A percentile compares a stretch with the other conserved stretches of the same genome.
phyloP scores from a whole-genome alignment of 2,888 invertebrate genomes.

The Thalpophila matura region DNA sequence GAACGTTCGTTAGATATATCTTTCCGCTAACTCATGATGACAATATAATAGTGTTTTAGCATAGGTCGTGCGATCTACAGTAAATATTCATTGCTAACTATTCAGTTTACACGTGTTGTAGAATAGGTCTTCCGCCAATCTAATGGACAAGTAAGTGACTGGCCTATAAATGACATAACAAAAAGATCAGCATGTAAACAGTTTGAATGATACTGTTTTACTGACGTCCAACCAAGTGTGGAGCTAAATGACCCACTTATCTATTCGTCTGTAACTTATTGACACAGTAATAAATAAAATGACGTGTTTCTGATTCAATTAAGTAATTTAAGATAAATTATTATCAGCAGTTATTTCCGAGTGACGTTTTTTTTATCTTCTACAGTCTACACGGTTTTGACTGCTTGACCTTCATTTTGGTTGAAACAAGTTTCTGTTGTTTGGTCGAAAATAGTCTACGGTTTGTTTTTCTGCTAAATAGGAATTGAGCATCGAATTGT shows the following conservation, averaged over 20 bases:
- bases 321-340: conserved; percentile 27
- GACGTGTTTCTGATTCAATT: conserved; percentile 32
- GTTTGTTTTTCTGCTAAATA: conserved; percentile 55
- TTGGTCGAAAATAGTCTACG: conserved; percentile 34
- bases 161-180: conserved; percentile 24
- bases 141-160: neutral
- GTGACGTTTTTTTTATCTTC: neutral
- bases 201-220: conserved; percentile 5
- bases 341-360: conserved; percentile 1
- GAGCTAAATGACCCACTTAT: conserved; percentile 43
- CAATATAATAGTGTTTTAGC: conserved; percentile 4
- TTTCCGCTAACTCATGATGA: conserved; percentile 5
- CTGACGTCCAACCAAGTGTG: conserved; percentile 19
- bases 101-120: conserved; percentile 9
- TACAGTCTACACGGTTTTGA: neutral
- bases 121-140: conserved; percentile 1
- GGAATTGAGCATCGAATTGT: conserved; percentile 55
- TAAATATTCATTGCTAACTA: conserved; percentile 7
- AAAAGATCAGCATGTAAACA: conserved; percentile 18
- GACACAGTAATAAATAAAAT: conserved; percentile 38
- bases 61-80: conserved; percentile 5
- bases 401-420: conserved; percentile 32
- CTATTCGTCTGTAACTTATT: conserved; percentile 40
- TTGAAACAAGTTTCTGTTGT: conserved; percentile 24
- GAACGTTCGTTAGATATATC: conserved; percentile 11